phyloP scores from a whole-genome alignment of 2,113 vertebrate genomes.

The Muscicapa adusta region DNA sequence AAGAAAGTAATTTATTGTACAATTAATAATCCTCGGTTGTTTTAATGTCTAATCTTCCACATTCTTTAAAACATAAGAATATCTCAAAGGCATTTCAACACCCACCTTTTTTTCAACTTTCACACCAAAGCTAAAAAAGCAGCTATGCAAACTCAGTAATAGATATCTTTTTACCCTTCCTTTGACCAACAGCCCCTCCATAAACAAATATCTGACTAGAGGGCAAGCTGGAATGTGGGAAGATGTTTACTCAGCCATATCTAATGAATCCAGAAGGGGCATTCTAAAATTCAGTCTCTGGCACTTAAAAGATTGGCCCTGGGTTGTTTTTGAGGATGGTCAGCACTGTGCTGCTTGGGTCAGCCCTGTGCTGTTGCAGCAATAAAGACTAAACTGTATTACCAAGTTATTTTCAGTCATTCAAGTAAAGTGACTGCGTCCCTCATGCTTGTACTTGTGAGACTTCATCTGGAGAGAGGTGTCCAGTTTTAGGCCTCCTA shows the following conservation, averaged over 20 bases:
- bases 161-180: background rate
- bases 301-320: background rate
- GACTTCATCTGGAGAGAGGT: background rate
- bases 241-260: background rate
- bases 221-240: background rate
- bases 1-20: background rate
- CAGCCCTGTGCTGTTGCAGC: background rate
- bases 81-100: background rate
- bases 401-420: background rate
- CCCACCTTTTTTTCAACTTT: background rate
- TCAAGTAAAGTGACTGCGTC: background rate
- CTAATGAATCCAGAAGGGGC: background rate
- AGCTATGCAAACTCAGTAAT: background rate
- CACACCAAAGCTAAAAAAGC: background rate
- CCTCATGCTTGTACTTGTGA: background rate
- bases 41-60: background rate
- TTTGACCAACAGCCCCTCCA: background rate
- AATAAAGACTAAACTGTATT: background rate
- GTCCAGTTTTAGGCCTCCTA: accelerated
- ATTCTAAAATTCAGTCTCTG: background rate
- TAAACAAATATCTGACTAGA: background rate
- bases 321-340: background rate
- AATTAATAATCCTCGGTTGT: background rate
- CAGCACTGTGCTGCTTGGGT: background rate
- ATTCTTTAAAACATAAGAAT: background rate